Conservation (phyloP, 2,797 vertebrate genomes). For the Amniataba percoides region DNA sequence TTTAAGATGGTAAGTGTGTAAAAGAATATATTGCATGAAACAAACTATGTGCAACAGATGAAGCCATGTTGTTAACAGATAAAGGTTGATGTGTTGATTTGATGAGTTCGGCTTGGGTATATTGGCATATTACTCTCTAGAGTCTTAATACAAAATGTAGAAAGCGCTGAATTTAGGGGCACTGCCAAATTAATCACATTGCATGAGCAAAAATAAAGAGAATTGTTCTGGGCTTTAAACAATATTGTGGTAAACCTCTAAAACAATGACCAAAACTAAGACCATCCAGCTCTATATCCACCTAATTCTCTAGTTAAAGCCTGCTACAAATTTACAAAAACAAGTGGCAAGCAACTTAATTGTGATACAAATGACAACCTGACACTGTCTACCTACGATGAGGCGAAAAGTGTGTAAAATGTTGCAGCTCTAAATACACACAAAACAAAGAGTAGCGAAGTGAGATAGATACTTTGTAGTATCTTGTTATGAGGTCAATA, state of each 20-base stretch:
- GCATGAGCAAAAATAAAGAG: neutral
- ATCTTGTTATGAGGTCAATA: neutral
- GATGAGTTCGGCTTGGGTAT: neutral
- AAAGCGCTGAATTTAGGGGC: neutral
- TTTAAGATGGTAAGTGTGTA: neutral
- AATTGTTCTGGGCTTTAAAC: neutral
- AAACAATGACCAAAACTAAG: neutral
- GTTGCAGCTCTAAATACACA: neutral
- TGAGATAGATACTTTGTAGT: neutral
- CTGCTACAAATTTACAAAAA: neutral
- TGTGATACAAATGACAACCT: neutral
- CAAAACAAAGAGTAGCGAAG: neutral
- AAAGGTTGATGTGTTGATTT: too few relatives aligned
- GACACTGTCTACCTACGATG: too few relatives aligned
- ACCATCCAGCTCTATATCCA: neutral
- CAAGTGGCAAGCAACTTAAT: neutral
- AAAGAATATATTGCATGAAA: neutral
- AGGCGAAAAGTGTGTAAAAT: neutral
- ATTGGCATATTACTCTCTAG: neutral
- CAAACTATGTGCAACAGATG: neutral
- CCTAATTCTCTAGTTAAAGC: too few relatives aligned
- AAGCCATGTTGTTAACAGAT: neutral
- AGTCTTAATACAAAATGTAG: neutral
- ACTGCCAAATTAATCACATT: neutral
- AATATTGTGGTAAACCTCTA: neutral